phyloP scores from a whole-genome alignment of 2,797 vertebrate species.

The Varecia variegata region DNA sequence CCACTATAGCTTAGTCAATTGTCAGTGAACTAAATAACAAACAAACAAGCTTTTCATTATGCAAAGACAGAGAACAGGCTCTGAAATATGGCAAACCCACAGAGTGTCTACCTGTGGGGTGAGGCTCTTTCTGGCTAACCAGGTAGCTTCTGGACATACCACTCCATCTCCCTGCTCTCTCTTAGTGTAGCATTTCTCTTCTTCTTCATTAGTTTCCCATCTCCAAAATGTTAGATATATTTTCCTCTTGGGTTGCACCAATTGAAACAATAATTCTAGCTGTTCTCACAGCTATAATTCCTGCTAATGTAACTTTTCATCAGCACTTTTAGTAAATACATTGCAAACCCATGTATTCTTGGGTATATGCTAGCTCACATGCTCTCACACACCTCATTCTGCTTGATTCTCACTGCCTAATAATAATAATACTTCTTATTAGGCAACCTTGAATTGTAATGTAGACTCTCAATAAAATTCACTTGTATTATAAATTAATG shows the following conservation, averaged over 20 bases:
- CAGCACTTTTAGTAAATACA: background rate
- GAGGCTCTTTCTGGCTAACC: background rate
- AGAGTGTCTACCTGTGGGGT: background rate
- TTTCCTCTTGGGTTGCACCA: background rate
- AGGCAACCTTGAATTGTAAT: background rate
- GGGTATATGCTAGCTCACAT: fast-evolving
- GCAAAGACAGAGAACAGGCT: background rate
- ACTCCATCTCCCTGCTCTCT: background rate
- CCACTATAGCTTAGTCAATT: background rate
- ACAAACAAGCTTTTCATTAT: background rate
- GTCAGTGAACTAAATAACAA: background rate
- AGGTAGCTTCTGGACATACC: background rate
- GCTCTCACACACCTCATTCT: background rate
- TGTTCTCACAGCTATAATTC: background rate
- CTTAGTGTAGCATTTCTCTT: background rate
- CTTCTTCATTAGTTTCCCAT: background rate
- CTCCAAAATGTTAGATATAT: background rate
- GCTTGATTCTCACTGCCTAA: background rate
- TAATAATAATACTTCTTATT: background rate
- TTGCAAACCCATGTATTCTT: background rate
- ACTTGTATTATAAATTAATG: slow-evolving; percentile 7
- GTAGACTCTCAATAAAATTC: background rate
- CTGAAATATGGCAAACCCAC: background rate
- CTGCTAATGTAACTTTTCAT: background rate
- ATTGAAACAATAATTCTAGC: background rate